These are phyloP conservation scores for Callithrix jacchus DNA, from an alignment of 2,113 vertebrate species.

Conservation along the genomic window DNA sequence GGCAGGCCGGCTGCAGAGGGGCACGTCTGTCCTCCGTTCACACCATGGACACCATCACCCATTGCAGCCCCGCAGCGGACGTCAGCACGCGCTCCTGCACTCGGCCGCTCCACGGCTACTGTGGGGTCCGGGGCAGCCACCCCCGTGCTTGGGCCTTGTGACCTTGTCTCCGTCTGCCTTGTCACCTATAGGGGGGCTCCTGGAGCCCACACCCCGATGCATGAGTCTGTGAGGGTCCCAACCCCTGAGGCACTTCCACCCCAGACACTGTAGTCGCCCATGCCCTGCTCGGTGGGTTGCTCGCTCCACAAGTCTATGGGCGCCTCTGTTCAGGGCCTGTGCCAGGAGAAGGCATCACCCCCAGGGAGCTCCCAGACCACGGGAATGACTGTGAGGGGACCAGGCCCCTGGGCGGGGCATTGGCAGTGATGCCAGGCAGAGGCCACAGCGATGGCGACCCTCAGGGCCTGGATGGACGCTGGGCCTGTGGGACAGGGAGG, in stretches of 20 bases:
- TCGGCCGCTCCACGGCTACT: too few relatives aligned
- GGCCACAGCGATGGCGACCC: neutral
- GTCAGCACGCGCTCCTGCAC: too few relatives aligned
- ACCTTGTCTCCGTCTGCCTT: neutral
- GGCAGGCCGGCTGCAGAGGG: neutral
- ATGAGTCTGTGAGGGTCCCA: neutral
- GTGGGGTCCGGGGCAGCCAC: neutral
- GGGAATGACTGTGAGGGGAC: neutral
- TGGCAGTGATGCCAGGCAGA: too few relatives aligned
- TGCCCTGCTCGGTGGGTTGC: too few relatives aligned
- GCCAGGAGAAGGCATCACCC: fast-evolving
- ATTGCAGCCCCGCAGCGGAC: too few relatives aligned
- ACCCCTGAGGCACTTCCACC: neutral
- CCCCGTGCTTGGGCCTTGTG: neutral
- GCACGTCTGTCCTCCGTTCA: neutral
- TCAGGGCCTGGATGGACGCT: neutral
- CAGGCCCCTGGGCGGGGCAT: neutral
- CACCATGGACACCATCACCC: fast-evolving
- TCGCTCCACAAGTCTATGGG: fast-evolving
- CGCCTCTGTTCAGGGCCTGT: neutral
- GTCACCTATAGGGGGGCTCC: neutral
- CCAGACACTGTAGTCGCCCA: neutral
- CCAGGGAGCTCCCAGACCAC: fast-evolving
- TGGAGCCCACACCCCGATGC: neutral
- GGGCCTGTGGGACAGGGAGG: neutral